phyloP scores from a whole-genome alignment of 1,140 invertebrate species.

The Heliconius eleuchia region DNA sequence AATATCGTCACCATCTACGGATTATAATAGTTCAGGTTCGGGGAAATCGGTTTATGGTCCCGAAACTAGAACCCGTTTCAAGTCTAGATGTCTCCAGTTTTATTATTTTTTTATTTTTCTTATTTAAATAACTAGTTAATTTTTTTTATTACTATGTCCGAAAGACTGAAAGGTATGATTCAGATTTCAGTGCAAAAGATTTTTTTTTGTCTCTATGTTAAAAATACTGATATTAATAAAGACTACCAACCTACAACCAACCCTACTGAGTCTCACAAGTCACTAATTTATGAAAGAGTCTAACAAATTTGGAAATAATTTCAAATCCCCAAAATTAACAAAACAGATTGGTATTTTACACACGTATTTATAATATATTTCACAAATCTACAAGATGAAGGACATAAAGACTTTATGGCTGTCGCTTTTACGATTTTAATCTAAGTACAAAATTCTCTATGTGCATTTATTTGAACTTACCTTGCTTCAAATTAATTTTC shows the following conservation, averaged over 20 bases:
- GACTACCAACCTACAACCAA: not conserved
- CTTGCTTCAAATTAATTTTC: conserved; percentile 40
- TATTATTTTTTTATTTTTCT: no score
- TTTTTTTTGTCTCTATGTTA: no score
- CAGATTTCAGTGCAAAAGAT: no score
- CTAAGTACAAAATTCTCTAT: conserved; percentile 32
- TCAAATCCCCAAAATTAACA: not conserved
- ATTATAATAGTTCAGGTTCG: no score
- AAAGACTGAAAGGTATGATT: no score
- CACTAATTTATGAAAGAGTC: not conserved
- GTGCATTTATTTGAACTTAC: conserved; percentile 38
- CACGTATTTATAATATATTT: conserved; percentile 10
- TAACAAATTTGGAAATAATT: not conserved
- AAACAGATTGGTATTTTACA: not conserved
- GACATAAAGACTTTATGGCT: conserved; percentile 24
- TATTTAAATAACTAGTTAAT: no score
- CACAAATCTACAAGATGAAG: conserved; percentile 21
- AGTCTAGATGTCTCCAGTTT: no score
- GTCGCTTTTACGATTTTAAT: conserved; percentile 39
- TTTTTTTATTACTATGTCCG: no score
- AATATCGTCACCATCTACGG: no score
- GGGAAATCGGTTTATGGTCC: no score
- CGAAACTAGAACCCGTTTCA: no score
- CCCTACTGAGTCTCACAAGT: not conserved
- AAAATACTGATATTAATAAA: not conserved